Evolutionary conservation across 2,797 vertebrate species (phyloP), one percentile per base, ranked within the genome.

Genomic region (Semotilus atromaculatus): DNA sequence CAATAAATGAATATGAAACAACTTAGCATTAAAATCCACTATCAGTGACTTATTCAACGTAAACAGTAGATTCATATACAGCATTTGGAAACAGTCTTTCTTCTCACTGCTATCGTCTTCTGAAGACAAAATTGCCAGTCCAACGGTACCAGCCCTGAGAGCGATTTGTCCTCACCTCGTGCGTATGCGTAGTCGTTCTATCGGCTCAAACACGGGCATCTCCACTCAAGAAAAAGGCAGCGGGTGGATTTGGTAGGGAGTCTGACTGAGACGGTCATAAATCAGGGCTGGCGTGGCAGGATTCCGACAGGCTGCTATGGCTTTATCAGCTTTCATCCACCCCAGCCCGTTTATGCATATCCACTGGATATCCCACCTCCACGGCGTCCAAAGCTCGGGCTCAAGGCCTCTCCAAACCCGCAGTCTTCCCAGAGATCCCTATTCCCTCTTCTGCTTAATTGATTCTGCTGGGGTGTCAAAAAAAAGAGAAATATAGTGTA

Each of bases 401-500:
- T 93, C 93, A 91, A 93, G 92, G 92, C 91, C 92, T 90, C 81
- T 74, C 87, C 88, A 86, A 90, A 89, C 90, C 85, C 48, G 3
- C 82, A 83, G 90, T 86, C 88, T 88, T 93, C 90, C 89, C 86
- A 86, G 88, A 93, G 88, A 92, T 85, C 79, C 80, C 75, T 31
- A 31, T 72, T 78, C 86, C 87, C 90, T 88, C 87, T 86, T 86
- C 85, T 21, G 66, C 90, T 92, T 95, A 95, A 96, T 95, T 95
- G 93, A 95, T 94, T 95, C 94, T 92, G 94, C 91, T 92, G 93
- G 93, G 94, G 93, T 89, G 86, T 89, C 87, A 86, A 91, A 86
- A 82, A 87, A 91, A 66, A 73, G 71, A 84, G 81, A 90, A 88
- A 91, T 92, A 80, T 89, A 88, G 91, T 92, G 93, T 92, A 94